phyloP scores from a whole-genome alignment of 2,888 invertebrate species.

The Papilio demoleus region DNA sequence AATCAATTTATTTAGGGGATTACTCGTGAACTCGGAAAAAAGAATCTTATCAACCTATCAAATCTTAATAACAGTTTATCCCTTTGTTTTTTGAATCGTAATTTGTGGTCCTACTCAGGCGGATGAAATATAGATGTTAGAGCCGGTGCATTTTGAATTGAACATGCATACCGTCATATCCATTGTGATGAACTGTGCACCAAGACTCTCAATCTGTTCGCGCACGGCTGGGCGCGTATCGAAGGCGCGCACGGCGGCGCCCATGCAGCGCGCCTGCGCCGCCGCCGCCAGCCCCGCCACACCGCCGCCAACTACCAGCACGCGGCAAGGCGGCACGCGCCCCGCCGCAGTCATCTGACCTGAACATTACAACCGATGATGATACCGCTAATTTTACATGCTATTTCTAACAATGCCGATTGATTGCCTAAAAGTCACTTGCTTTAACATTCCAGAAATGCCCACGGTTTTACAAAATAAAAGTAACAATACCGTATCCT shows the following conservation, averaged over 20 bases:
- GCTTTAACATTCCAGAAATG: slow-evolving; percentile 1
- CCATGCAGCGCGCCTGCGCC: slow-evolving; percentile 94
- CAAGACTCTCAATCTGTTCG: slow-evolving; percentile 93
- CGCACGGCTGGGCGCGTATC: slow-evolving; percentile 93
- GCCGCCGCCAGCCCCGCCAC: slow-evolving; percentile 94
- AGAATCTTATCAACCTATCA: no score
- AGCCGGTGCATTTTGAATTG: neutral
- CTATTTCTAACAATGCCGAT: neutral
- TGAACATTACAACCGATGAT: slow-evolving; percentile 56
- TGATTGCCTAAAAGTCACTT: neutral
- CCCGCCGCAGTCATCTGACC: slow-evolving; percentile 96
- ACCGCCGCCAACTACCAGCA: slow-evolving; percentile 95
- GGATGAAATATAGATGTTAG: neutral
- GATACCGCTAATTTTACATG: neutral
- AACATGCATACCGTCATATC: slow-evolving; percentile 84
- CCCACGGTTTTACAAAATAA: neutral
- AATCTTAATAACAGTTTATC: no score
- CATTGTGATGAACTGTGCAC: slow-evolving; percentile 93
- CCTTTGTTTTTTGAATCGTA: no score
- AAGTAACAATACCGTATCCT: neutral
- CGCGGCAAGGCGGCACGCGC: slow-evolving; percentile 94
- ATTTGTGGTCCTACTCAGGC: no score
- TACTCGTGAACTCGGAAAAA: neutral
- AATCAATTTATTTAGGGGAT: no score
- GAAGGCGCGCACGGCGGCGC: slow-evolving; percentile 94